Evolutionary conservation across 2,113 vertebrate genomes (phyloP).

Genomic region (Progne subis): DNA sequence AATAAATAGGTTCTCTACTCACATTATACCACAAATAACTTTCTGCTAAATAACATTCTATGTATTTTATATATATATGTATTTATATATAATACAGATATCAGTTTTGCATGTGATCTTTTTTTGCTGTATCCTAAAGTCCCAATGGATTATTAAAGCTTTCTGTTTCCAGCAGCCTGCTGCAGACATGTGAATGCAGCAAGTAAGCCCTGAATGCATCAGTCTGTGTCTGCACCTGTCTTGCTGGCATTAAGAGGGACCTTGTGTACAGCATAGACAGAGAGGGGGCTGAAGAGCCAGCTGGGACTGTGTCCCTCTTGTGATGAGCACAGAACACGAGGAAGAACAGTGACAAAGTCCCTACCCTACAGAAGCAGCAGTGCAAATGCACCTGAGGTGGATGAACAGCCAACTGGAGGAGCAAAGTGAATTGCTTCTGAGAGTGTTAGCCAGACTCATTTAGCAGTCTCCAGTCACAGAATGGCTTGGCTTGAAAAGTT

Average conservation of each 20-base stretch:
- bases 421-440: neutral
- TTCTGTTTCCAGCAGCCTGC: neutral
- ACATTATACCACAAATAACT: neutral
- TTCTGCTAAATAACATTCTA: neutral
- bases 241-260: neutral
- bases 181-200: neutral
- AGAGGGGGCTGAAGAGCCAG: neutral
- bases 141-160: neutral
- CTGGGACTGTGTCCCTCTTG: neutral
- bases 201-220: neutral
- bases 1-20: neutral
- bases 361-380: neutral
- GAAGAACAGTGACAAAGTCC: neutral
- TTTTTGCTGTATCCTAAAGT: neutral
- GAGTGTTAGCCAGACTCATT: neutral
- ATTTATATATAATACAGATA: neutral
- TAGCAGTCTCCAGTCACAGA: neutral
- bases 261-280: neutral
- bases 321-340: neutral
- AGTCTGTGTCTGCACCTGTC: neutral
- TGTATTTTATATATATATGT: neutral
- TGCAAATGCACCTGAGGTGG: neutral
- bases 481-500: neutral
- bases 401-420: neutral
- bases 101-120: neutral